A percentile compares a stretch with the other conserved stretches of the same genome.
Evolutionary conservation across 2,888 invertebrate genomes (phyloP).

Genomic region (Phaonia tiefii): DNA sequence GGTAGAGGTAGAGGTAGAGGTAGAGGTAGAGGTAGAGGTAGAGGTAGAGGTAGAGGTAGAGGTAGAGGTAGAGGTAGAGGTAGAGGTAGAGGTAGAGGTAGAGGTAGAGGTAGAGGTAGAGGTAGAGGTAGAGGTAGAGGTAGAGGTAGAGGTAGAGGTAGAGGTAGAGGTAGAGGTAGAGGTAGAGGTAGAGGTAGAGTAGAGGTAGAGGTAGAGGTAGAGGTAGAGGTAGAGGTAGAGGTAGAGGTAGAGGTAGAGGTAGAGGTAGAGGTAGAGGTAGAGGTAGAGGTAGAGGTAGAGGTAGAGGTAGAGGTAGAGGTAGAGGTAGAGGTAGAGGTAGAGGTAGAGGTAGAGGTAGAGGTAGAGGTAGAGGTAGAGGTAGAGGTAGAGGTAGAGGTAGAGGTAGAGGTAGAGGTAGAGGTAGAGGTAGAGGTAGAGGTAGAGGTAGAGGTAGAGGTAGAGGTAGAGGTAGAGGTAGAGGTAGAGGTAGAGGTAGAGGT

Average conservation of each 20-base stretch:
- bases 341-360: background rate
- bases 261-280: background rate
- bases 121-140: background rate
- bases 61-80: background rate
- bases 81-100: background rate
- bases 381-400: background rate
- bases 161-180: background rate
- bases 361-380: background rate
- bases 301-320: background rate
- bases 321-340: no score
- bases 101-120: background rate
- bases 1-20: background rate
- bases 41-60: background rate
- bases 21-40: background rate
- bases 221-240: background rate
- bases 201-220: background rate
- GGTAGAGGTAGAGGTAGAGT: background rate
- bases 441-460: background rate
- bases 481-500: background rate
- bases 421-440: background rate
- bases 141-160: background rate
- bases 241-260: background rate
- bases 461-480: background rate
- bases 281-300: background rate
- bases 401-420: background rate